Evolutionary conservation across 2,888 invertebrate species (phyloP).

Genomic region (Trisateles emortualis): DNA sequence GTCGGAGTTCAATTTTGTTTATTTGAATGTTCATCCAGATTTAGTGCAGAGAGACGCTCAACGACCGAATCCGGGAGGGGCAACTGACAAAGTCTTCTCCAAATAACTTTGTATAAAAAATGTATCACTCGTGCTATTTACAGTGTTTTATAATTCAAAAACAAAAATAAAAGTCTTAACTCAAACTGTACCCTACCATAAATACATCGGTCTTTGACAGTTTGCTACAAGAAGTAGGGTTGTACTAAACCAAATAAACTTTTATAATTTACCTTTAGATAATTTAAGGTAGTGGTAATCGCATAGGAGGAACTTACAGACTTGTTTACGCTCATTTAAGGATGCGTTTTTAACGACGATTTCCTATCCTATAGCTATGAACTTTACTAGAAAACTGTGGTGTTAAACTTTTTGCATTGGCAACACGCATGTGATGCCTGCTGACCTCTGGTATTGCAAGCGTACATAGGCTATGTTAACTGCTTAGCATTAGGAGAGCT

Average conservation of each 20-base stretch:
- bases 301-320: too few relatives aligned
- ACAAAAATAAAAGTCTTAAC: constrained; percentile 3
- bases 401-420: too few relatives aligned
- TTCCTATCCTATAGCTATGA: too few relatives aligned
- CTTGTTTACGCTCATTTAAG: too few relatives aligned
- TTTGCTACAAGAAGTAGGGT: background rate
- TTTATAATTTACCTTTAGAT: too few relatives aligned
- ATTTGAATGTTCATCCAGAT: constrained; percentile 60
- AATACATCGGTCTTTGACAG: background rate
- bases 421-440: too few relatives aligned
- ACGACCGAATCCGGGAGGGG: constrained; percentile 52
- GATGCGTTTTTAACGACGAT: too few relatives aligned
- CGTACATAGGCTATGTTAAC: too few relatives aligned
- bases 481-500: too few relatives aligned
- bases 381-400: too few relatives aligned
- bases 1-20: constrained; percentile 61
- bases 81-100: constrained; percentile 21
- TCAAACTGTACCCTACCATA: background rate
- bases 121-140: background rate
- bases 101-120: constrained; percentile 23
- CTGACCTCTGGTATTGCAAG: too few relatives aligned
- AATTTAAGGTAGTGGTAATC: too few relatives aligned
- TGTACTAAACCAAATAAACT: background rate
- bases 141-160: constrained; percentile 2
- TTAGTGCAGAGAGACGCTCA: constrained; percentile 55